Evolutionary conservation across 1,140 invertebrate genomes (phyloP).

Genomic region (Tachypleus tridentatus): DNA sequence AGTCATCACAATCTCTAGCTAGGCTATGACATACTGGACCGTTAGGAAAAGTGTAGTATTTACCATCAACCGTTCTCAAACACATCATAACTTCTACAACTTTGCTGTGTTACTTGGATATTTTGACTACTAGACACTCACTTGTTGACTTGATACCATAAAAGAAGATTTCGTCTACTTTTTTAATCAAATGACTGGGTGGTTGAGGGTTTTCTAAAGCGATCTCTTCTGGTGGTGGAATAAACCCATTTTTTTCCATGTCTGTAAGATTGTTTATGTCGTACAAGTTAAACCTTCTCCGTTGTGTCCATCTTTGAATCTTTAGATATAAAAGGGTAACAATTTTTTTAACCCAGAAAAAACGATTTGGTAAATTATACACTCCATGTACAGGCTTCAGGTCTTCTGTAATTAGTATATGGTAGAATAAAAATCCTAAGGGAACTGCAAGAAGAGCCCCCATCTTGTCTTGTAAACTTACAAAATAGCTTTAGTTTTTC

Average conservation of each 20-base stretch:
- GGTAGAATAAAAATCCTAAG: too few species aligned
- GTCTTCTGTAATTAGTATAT: too few species aligned
- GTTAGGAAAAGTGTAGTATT: not conserved
- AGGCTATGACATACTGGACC: not conserved
- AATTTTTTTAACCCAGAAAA: too few species aligned
- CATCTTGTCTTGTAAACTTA: too few species aligned
- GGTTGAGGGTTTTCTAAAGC: conserved; percentile 6
- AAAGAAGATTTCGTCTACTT: conserved; percentile 8
- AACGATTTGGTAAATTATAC: too few species aligned
- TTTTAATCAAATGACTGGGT: conserved; percentile 3
- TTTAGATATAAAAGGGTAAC: too few species aligned
- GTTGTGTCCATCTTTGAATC: not conserved
- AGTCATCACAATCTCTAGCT: not conserved
- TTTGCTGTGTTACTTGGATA: not conserved
- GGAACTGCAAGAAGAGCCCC: too few species aligned
- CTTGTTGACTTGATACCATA: conserved; percentile 13
- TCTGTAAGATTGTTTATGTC: conserved; percentile 4
- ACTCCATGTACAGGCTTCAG: too few species aligned
- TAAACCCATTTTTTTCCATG: conserved; percentile 2
- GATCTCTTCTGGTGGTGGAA: conserved; percentile 4
- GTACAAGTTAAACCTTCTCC: conserved; percentile 12
- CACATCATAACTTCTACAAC: conserved; percentile 8
- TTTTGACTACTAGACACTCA: conserved; percentile 5
- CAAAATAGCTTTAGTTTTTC: too few species aligned
- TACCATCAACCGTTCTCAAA: conserved; percentile 8